Base-by-base conservation (phyloP, 2,888 invertebrate genomes). In the Lapara coniferarum region DNA sequence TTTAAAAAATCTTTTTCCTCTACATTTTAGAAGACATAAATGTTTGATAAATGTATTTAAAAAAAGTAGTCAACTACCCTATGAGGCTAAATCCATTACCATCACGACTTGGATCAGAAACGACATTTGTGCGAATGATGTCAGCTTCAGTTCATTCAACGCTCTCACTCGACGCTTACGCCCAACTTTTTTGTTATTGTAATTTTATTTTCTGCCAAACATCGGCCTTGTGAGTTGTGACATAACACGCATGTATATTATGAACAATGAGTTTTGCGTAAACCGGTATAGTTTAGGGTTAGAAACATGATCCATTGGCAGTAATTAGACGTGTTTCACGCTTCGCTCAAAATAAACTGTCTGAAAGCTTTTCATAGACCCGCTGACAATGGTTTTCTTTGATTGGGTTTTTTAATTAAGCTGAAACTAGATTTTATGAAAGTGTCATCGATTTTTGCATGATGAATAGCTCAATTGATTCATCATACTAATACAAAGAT, bases 251-350 rank as follows among this genome's bases (percentile, higher is more conserved):
- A 44, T 10, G 16, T 6, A 44, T 79, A 75, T 77, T 79, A 75
- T 77, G 66, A 78, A 85, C 85, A 85, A 82, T 81, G 73, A 72
- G 70, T 70, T 77, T 79, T 74, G 76, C 77, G 72, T 77, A 76
- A 79, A 55, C n/a, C 68, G 68, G 74, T 69, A 72, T 79, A 80
- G 81, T 74, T 71, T 67, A 37, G 16, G 37, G 68, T 70, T 74
- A 71, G 77, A 80, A 78, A 70, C 58, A 52, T 63, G 68, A 69
- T 63, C 59, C 68, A 69, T 63, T 66, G 16, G 66, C 66, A 37
- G 5, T 16, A 19, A 49, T 46, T 16, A 46, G 16, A 14, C 14
- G 57, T 63, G 49, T 63, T 46, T 19, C 63, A 19, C 37, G 30
- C 30, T 57, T 49, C 12, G 16, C 46, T 19, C 16, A 25, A 63